A percentile compares a stretch with the other conserved stretches of the same genome.
phyloP scores from a whole-genome alignment of 2,888 invertebrate species.

The Lasius platythorax region DNA sequence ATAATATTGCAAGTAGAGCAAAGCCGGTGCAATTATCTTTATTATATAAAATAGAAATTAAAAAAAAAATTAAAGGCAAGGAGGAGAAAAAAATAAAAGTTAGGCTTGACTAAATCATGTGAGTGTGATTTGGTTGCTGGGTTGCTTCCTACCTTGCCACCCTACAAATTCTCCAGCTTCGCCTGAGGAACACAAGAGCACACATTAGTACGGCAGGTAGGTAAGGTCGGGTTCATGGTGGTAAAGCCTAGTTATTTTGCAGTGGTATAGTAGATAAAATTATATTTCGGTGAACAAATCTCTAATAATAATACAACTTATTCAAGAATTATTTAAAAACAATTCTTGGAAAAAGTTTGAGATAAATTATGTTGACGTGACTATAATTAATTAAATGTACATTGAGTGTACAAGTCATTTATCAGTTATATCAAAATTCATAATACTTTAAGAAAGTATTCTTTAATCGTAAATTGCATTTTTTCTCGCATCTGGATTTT shows the following conservation, averaged over 20 bases:
- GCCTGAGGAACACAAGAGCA: conserved; percentile 90
- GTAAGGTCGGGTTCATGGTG: conserved; percentile 85
- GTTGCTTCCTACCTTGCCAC: conserved; percentile 91
- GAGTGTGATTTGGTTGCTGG: conserved; percentile 87
- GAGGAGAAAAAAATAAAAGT: conserved; percentile 79
- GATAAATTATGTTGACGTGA: not conserved
- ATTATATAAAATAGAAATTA: conserved; percentile 65
- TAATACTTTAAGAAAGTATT: conserved; percentile 16
- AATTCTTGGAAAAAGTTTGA: not conserved
- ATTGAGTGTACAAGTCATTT: conserved; percentile 12
- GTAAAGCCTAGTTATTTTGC: conserved; percentile 85
- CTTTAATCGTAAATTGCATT: not conserved
- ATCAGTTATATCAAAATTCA: not conserved
- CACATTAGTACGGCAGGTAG: conserved; percentile 87
- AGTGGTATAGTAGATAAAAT: conserved; percentile 80
- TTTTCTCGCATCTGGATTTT: not conserved
- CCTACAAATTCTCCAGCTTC: conserved; percentile 93
- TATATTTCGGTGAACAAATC: conserved; percentile 7
- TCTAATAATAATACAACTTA: not conserved
- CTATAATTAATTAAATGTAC: not conserved
- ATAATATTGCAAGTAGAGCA: conserved; percentile 70
- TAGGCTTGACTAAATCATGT: conserved; percentile 85
- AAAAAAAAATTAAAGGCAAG: conserved; percentile 70
- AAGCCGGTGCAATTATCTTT: conserved; percentile 75
- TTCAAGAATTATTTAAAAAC: conserved; percentile 22